Evolutionary conservation across 2,797 vertebrate genomes (phyloP).

Genomic region (Miichthys miiuy): DNA sequence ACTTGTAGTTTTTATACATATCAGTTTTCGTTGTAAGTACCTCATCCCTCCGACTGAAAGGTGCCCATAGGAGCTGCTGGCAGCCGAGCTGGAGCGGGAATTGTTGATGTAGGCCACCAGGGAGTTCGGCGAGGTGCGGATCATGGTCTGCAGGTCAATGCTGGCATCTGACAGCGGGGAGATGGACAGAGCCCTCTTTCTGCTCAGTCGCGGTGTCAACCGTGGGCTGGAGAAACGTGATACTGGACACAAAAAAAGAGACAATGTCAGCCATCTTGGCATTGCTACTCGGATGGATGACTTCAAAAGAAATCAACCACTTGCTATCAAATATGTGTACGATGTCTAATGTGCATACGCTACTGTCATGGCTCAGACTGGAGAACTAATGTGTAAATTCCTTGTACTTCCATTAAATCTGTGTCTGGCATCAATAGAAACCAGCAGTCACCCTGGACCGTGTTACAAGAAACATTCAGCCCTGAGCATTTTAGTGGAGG

Average conservation of each 20-base stretch:
- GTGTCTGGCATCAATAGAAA: constrained; percentile 1
- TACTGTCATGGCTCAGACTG: background rate
- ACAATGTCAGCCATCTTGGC: background rate
- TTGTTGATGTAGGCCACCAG: constrained; percentile 99
- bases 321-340: background rate
- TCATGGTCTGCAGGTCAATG: constrained; percentile 99
- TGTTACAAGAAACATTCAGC: constrained; percentile 35
- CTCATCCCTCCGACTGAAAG: constrained; percentile 91
- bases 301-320: background rate
- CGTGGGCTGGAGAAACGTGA: constrained; percentile 96
- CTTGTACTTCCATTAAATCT: background rate
- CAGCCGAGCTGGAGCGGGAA: constrained; percentile 96
- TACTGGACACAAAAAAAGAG: constrained; percentile 79
- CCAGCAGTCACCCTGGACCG: constrained; percentile 26
- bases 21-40: constrained; percentile 32
- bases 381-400: background rate
- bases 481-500: constrained; percentile 51
- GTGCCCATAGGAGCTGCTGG: constrained; percentile 97
- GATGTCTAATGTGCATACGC: background rate
- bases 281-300: background rate
- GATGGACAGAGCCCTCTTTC: constrained; percentile 96
- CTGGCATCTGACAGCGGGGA: constrained; percentile 97
- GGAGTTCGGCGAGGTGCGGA: constrained; percentile 98
- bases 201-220: constrained; percentile 93
- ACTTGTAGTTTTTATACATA: too few relatives aligned